These are phyloP conservation scores for Thryonomys swinderianus DNA, from an alignment of 2,113 vertebrate genomes.

Conservation along the genomic window DNA sequence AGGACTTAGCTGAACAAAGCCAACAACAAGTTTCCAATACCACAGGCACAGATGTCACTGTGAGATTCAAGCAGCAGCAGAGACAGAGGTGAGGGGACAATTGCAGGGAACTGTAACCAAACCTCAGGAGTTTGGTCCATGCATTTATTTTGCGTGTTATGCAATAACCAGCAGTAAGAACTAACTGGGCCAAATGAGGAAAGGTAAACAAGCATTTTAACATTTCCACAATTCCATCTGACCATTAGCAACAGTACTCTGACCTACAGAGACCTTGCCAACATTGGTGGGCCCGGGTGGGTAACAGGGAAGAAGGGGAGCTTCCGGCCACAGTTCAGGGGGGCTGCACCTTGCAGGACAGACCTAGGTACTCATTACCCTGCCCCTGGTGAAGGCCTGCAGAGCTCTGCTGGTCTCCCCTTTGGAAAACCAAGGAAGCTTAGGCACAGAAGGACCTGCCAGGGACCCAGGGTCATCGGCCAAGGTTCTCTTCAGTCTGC, in stretches of 20 bases:
- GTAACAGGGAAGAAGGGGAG: not conserved
- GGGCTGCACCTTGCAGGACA: no score
- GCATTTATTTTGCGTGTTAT: not conserved
- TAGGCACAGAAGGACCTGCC: not conserved
- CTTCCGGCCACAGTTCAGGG: not conserved
- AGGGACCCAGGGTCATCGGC: not conserved
- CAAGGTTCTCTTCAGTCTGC: not conserved
- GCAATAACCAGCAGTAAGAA: not conserved
- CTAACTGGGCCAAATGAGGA: not conserved
- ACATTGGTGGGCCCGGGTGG: not conserved
- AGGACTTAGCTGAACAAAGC: not conserved
- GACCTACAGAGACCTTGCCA: not conserved
- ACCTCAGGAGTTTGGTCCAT: not conserved
- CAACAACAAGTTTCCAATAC: not conserved
- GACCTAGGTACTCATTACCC: not conserved
- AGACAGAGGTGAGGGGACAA: accelerated
- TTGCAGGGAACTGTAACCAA: not conserved
- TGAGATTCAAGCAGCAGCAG: not conserved
- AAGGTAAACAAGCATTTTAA: not conserved
- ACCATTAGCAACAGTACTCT: not conserved
- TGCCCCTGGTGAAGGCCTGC: no score
- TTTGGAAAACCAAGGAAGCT: not conserved
- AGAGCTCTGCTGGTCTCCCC: not conserved
- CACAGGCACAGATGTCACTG: not conserved
- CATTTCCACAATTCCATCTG: not conserved